Conservation (phyloP, 30 jellyfish, hydroid and myxozoan species). For the Haliclystus octoradiatus region DNA sequence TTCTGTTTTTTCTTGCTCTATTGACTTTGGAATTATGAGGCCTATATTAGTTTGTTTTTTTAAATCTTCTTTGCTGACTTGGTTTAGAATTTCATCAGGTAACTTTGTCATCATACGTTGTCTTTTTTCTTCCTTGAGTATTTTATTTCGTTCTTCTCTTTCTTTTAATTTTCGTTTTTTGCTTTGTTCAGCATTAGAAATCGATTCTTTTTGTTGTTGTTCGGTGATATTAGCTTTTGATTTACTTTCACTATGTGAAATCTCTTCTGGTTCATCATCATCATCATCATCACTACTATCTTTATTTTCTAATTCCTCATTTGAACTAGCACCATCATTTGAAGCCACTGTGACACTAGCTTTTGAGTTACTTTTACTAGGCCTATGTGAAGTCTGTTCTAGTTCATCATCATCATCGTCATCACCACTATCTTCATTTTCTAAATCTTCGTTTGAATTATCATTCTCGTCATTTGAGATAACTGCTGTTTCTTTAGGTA, state of each 20-base stretch:
- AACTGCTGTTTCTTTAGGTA: too few relatives aligned
- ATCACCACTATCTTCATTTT: slow-evolving; percentile 1
- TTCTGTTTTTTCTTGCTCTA: background rate
- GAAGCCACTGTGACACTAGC: slow-evolving; percentile 28
- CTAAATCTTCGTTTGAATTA: background rate
- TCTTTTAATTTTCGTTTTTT: slow-evolving; percentile 18
- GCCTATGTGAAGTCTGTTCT: slow-evolving; percentile 25
- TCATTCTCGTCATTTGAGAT: slow-evolving; percentile 3
- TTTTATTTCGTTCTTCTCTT: slow-evolving; percentile 11
- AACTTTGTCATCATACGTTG: background rate
- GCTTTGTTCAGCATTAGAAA: slow-evolving; percentile 7
- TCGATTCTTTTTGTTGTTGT: slow-evolving; percentile 11
- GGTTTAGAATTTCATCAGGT: slow-evolving; percentile 28
- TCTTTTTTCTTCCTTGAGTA: slow-evolving; percentile 16
- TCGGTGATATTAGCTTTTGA: slow-evolving; percentile 27
- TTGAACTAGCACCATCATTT: slow-evolving; percentile 1
- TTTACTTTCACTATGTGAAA: slow-evolving; percentile 25
- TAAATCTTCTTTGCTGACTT: slow-evolving; percentile 2
- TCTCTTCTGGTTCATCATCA: slow-evolving; percentile 63
- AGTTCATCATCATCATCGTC: slow-evolving; percentile 53
- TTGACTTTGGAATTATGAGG: too few relatives aligned
- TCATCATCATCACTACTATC: slow-evolving; percentile 10
- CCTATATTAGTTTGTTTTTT: background rate
- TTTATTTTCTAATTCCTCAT: background rate
- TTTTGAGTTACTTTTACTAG: slow-evolving; percentile 13